Evolutionary conservation across 2,113 vertebrate species (phyloP), one percentile per base, ranked within the genome.

Genomic region (Sigmodon hispidus): DNA sequence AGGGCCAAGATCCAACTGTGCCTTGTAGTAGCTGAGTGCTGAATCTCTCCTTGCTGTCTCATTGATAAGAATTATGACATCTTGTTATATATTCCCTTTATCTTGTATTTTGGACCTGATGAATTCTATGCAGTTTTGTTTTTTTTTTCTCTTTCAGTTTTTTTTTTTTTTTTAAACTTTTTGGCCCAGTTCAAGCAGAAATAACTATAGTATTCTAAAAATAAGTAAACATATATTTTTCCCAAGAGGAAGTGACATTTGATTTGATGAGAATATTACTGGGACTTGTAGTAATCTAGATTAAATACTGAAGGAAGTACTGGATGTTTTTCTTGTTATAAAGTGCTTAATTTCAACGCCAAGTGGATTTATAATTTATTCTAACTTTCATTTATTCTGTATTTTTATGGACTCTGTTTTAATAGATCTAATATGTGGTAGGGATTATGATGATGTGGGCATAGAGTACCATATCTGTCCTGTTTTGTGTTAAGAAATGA

Each of bases 181-280:
- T 40, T 4, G 86, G 34, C 43, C 67, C 73, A 55, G n/a, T 88
- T 95, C 45, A 93, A 92, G 61, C 61, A 84, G 61, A 69, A 81
- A 63, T 86, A 90, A 50, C 50, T 15, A 43, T 95, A 79, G 72
- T 69, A 87, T 75, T 79, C 75, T 76, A 93, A 95, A 90, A 95
- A 70, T 90, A 77, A 94, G 16, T 80, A 75, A 69, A 63, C n/a
- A 48, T 73, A 76, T 59, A 26, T 36, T 91, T 90, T 75, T 85
- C 63, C 73, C 75, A 87, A 91, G 57, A 86, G 43, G 48, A 92
- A 48, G 26, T 93, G 86, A 85, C 93, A 50, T 63, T 94, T 95
- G 80, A 84, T 91, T 93, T 95, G 83, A 50, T 85, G 48, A 93
- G 75, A 87, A 67, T 96, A 79, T 92, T 95, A 83, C 67, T 91